Percentiles rank a stretch among this genome's conserved stretches.
Conservation (phyloP, 2,113 vertebrate genomes). For the Nannospalax galili region DNA sequence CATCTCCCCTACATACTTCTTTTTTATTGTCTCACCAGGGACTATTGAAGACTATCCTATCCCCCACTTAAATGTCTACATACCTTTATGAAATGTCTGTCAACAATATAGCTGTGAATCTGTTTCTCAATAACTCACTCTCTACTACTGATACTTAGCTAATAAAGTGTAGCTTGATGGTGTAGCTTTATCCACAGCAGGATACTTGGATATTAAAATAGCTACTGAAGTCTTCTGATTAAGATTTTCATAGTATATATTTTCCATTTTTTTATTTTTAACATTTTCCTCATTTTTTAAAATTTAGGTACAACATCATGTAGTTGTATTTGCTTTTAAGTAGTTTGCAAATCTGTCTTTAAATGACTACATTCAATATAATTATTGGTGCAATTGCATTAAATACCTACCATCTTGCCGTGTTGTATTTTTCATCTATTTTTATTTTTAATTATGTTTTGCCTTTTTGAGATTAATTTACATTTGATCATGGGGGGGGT, state of each 20-base stretch:
- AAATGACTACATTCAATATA: background rate
- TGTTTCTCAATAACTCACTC: background rate
- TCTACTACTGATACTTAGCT: too few species aligned
- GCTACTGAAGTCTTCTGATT: background rate
- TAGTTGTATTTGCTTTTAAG: background rate
- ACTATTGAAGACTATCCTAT: background rate
- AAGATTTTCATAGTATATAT: background rate
- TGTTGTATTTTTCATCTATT: background rate
- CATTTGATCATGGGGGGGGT: too few species aligned
- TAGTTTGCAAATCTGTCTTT: background rate
- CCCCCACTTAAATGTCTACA: background rate
- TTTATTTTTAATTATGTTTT: background rate
- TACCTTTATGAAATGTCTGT: background rate
- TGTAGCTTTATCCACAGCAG: background rate
- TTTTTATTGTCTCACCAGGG: background rate
- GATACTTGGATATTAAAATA: background rate
- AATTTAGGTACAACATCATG: background rate
- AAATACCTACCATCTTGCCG: background rate
- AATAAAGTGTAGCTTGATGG: too few species aligned
- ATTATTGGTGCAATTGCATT: background rate
- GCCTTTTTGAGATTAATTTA: background rate
- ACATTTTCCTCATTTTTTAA: background rate
- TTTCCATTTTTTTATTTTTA: background rate
- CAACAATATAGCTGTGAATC: background rate
- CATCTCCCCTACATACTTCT: background rate